Percentiles rank a stretch among this genome's conserved stretches.
Evolutionary conservation across 2,888 invertebrate species (phyloP).

Genomic region (Athrips mouffetella): DNA sequence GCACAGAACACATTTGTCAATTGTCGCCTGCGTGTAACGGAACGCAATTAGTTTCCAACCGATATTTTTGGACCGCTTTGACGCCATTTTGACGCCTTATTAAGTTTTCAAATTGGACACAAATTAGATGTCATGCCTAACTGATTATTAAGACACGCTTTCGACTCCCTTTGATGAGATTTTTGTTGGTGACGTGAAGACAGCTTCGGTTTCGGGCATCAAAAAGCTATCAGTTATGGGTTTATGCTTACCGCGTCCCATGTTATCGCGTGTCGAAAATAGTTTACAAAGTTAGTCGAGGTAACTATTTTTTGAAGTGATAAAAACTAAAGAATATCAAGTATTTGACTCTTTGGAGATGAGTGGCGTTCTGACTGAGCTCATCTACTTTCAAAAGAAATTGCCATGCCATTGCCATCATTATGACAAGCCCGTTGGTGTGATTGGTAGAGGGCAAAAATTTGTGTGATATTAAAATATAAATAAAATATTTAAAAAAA

Average conservation of each 20-base stretch:
- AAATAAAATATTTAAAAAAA: too few relatives aligned
- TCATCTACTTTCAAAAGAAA: too few relatives aligned
- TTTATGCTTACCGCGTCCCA: slow-evolving; percentile 25
- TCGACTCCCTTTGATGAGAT: slow-evolving; percentile 15
- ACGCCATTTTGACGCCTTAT: slow-evolving; percentile 78
- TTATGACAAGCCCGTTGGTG: too few relatives aligned
- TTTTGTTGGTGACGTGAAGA: slow-evolving; percentile 45
- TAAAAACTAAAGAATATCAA: too few relatives aligned
- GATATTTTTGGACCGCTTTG: slow-evolving; percentile 73
- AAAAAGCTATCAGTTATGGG: slow-evolving; percentile 58
- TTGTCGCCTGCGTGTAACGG: slow-evolving; percentile 64
- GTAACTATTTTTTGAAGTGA: background rate
- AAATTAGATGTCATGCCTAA: slow-evolving; percentile 74
- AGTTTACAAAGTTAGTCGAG: slow-evolving; percentile 32
- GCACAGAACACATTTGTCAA: slow-evolving; percentile 72
- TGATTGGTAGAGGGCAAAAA: too few relatives aligned
- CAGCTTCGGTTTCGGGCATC: slow-evolving; percentile 70
- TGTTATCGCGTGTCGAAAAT: slow-evolving; percentile 23
- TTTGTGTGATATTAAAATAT: too few relatives aligned
- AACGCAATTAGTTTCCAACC: slow-evolving; percentile 64
- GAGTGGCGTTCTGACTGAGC: too few relatives aligned
- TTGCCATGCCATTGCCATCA: too few relatives aligned
- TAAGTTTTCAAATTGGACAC: slow-evolving; percentile 76
- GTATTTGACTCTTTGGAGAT: too few relatives aligned
- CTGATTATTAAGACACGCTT: slow-evolving; percentile 50